Conservation (phyloP, 2,888 invertebrate species). For the Neria commutata region DNA sequence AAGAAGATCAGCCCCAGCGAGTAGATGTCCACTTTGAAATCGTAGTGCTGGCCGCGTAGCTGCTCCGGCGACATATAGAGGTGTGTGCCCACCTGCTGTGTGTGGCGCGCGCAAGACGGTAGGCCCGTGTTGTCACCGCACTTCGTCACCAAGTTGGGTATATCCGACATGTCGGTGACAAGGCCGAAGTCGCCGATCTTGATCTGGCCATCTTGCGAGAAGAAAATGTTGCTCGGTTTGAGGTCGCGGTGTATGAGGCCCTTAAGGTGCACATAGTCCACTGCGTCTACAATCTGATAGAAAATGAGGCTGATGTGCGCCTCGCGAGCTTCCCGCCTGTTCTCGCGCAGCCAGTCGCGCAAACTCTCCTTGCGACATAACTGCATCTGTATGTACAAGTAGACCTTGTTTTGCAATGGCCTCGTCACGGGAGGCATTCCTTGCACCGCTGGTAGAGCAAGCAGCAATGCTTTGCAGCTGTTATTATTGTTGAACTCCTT, state of each 20-base stretch:
- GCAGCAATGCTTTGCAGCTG: conserved; percentile 18
- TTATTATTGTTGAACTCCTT: conserved; percentile 32
- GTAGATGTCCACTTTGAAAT: conserved; percentile 94
- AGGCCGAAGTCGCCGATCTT: conserved; percentile 99
- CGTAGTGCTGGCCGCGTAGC: conserved; percentile 74
- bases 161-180: conserved; percentile 84
- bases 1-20: conserved; percentile 92
- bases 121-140: conserved; percentile 48
- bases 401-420: conserved; percentile 65
- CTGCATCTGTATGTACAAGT: conserved; percentile 98
- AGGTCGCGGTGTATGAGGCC: conserved; percentile 95
- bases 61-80: conserved; percentile 99
- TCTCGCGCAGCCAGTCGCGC: conserved; percentile 84
- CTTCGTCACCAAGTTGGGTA: conserved; percentile 56
- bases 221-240: conserved; percentile 94
- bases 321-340: conserved; percentile 63
- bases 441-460: conserved; percentile 16
- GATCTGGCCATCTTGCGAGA: conserved; percentile 85
- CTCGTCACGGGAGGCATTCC: conserved; percentile 34
- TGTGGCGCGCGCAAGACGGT: conserved; percentile 64
- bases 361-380: conserved; percentile 87
- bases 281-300: conserved; percentile 90
- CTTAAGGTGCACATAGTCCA: conserved; percentile 92
- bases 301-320: conserved; percentile 73
- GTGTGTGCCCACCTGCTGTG: conserved; percentile 80